Conservation (phyloP, 2,888 invertebrate species). For the Teleiodes luculella region DNA sequence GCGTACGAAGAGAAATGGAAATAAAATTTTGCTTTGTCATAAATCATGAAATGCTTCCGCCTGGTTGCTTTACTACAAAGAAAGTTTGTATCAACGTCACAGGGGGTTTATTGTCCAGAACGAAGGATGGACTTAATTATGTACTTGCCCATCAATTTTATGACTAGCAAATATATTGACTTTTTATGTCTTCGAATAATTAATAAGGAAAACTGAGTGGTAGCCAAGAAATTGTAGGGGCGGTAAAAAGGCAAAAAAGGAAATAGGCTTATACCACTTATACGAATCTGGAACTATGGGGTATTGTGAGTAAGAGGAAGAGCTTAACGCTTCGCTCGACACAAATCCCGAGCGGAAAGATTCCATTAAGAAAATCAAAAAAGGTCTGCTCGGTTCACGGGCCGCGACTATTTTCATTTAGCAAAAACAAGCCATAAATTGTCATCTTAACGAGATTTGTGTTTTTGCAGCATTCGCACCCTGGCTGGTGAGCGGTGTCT, state of each 20-base stretch:
- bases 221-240: slow-evolving; percentile 20
- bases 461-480: slow-evolving; percentile 75
- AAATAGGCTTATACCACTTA: slow-evolving; percentile 31
- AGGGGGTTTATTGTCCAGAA: slow-evolving; percentile 49
- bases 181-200: slow-evolving; percentile 12
- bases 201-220: slow-evolving; percentile 22
- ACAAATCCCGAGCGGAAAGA: slow-evolving; percentile 75
- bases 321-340: slow-evolving; percentile 67
- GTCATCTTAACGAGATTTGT: slow-evolving; percentile 79
- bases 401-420: slow-evolving; percentile 77
- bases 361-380: slow-evolving; percentile 79
- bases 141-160: slow-evolving; percentile 22
- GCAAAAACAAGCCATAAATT: slow-evolving; percentile 79
- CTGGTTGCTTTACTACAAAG: slow-evolving; percentile 66
- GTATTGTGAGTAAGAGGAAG: slow-evolving; percentile 53
- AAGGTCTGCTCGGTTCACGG: slow-evolving; percentile 72
- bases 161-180: slow-evolving; percentile 8
- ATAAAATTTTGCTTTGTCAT: slow-evolving; percentile 76
- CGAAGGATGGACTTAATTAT: slow-evolving; percentile 41
- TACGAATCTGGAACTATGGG: slow-evolving; percentile 45
- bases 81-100: slow-evolving; percentile 66
- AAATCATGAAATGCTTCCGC: slow-evolving; percentile 74
- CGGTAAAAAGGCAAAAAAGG: not conserved
- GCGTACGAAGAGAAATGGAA: slow-evolving; percentile 69
- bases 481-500: slow-evolving; percentile 51